phyloP scores from a whole-genome alignment of 2,797 vertebrate species.

The Erethizon dorsatum region DNA sequence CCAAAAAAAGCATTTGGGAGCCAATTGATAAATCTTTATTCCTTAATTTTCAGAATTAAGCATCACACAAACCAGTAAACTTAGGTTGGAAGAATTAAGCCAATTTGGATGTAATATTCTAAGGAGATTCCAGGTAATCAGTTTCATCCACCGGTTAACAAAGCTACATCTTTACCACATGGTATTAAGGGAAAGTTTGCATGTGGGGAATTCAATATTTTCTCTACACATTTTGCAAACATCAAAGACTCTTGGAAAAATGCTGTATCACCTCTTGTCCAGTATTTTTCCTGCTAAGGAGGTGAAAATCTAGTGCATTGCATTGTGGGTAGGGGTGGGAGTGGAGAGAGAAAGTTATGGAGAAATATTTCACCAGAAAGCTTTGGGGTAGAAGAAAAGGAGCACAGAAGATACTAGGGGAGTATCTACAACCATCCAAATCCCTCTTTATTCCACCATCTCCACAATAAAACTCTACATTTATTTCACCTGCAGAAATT shows the following conservation, averaged over 20 bases:
- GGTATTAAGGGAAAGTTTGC: background rate
- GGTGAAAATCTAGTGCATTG: background rate
- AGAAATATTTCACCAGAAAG: background rate
- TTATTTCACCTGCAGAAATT: background rate
- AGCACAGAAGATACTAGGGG: background rate
- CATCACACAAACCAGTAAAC: background rate
- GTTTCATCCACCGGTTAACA: background rate
- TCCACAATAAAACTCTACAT: background rate
- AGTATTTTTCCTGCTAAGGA: background rate
- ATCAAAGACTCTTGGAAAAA: conserved; percentile 5
- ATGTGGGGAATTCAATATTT: background rate
- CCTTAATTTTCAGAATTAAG: conserved; percentile 17
- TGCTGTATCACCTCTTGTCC: background rate
- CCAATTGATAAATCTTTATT: background rate
- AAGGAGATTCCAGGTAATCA: background rate
- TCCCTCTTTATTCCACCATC: background rate
- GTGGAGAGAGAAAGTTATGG: background rate
- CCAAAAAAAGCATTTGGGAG: background rate
- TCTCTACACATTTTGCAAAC: conserved; percentile 6
- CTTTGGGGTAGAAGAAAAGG: background rate
- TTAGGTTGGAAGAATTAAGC: background rate
- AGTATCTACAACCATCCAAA: background rate
- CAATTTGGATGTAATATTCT: background rate
- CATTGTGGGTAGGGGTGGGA: background rate
- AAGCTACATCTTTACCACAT: background rate